These are phyloP conservation scores for Etheostoma cragini DNA, from an alignment of 2,113 vertebrate species.

Conservation along the genomic window DNA sequence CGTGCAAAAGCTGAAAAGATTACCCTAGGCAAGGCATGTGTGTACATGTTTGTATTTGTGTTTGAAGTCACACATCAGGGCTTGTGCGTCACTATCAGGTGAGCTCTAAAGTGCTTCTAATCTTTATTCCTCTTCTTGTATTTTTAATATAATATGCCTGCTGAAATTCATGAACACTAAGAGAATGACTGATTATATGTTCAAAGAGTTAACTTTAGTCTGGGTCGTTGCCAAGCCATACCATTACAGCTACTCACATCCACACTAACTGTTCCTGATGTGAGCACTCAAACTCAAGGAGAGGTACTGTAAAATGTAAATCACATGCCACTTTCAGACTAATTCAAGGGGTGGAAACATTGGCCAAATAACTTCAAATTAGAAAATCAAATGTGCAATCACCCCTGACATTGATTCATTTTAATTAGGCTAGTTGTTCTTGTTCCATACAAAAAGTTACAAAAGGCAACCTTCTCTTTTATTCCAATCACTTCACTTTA, in stretches of 20 bases:
- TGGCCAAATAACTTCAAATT: background rate
- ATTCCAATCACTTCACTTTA: conserved; percentile 6
- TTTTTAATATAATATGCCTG: background rate
- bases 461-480: conserved; percentile 20
- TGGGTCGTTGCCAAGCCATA: background rate
- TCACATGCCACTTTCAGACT: background rate
- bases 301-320: background rate
- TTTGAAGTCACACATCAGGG: background rate
- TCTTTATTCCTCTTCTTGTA: background rate
- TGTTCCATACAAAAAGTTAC: conserved; percentile 8
- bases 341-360: background rate
- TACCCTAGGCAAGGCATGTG: conserved; percentile 18
- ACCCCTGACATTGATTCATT: background rate
- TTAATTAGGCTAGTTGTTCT: background rate
- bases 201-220: conserved; percentile 1
- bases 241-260: background rate
- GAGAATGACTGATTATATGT: background rate
- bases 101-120: background rate
- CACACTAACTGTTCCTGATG: conserved; percentile 1
- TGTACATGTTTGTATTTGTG: conserved; percentile 4
- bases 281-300: background rate
- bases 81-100: background rate
- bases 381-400: conserved; percentile 23
- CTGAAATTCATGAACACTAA: background rate
- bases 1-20: conserved; percentile 48